Conservation (phyloP, 2,797 vertebrate genomes). For the Mycteria americana region DNA sequence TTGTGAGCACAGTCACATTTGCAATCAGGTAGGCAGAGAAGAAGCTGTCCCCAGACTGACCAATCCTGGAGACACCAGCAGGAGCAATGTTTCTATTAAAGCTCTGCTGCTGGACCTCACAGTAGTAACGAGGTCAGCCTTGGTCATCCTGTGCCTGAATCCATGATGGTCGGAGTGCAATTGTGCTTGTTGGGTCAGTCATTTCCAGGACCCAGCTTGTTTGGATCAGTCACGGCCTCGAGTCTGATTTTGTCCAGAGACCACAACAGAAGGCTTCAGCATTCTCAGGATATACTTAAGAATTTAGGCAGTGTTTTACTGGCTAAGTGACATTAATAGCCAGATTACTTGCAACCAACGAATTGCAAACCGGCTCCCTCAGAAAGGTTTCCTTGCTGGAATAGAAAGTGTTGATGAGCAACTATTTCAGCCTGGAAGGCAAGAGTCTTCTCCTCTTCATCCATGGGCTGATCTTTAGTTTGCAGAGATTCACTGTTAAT, state of each 20-base stretch:
- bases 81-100: slow-evolving; percentile 77
- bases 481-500: slow-evolving; percentile 72
- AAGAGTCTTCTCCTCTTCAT: slow-evolving; percentile 75
- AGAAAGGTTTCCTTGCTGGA: slow-evolving; percentile 82
- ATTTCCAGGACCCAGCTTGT: slow-evolving; percentile 76
- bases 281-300: neutral
- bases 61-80: slow-evolving; percentile 81
- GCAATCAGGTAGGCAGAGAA: slow-evolving; percentile 81
- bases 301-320: neutral
- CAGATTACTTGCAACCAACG: slow-evolving; percentile 70
- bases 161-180: slow-evolving; percentile 65
- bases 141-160: slow-evolving; percentile 82
- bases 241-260: slow-evolving; percentile 79
- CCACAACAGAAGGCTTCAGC: neutral
- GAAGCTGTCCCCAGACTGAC: slow-evolving; percentile 81
- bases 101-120: slow-evolving; percentile 80
- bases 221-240: slow-evolving; percentile 74
- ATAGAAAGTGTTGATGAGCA: slow-evolving; percentile 80
- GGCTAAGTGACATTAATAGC: neutral
- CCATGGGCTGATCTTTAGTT: slow-evolving; percentile 52
- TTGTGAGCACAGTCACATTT: slow-evolving; percentile 77
- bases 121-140: slow-evolving; percentile 79
- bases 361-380: slow-evolving; percentile 78
- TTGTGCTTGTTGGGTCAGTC: slow-evolving; percentile 72
- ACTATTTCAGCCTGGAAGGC: slow-evolving; percentile 80